Percentiles rank a stretch among this genome's conserved stretches.
These are phyloP conservation scores for Vidua macroura DNA, from an alignment of 2,113 vertebrate genomes.

Conservation along the genomic window DNA sequence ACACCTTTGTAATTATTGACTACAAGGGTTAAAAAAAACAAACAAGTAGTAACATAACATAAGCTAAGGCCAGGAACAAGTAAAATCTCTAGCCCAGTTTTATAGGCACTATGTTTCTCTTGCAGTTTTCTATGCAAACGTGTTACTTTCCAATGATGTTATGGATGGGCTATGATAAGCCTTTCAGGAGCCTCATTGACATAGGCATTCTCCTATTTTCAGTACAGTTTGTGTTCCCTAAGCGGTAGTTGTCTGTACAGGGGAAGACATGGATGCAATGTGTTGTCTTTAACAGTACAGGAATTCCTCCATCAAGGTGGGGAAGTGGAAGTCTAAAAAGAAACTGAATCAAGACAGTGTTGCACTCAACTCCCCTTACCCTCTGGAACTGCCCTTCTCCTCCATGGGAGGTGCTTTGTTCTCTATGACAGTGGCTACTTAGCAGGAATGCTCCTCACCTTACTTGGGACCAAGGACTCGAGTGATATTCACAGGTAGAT, in stretches of 20 bases:
- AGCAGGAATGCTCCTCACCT: constrained; percentile 34
- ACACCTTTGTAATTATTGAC: background rate
- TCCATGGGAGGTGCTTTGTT: constrained; percentile 49
- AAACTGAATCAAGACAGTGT: background rate
- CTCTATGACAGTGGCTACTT: constrained; percentile 7
- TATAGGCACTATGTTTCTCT: background rate
- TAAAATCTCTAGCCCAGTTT: background rate
- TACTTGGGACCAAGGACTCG: constrained; percentile 1
- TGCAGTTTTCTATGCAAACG: background rate
- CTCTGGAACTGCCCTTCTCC: constrained; percentile 29
- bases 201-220: background rate
- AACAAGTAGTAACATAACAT: background rate
- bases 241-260: background rate
- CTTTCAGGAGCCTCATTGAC: constrained; percentile 12
- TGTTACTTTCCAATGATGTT: background rate
- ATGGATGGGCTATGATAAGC: background rate
- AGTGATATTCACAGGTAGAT: constrained; percentile 4
- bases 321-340: constrained; percentile 24
- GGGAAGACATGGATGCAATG: constrained; percentile 31
- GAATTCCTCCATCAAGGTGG: background rate
- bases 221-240: background rate
- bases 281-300: background rate
- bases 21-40: background rate
- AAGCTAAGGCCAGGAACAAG: background rate
- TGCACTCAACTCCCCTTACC: background rate